Conservation (phyloP, 2,797 vertebrate genomes). For the Alauda arvensis region DNA sequence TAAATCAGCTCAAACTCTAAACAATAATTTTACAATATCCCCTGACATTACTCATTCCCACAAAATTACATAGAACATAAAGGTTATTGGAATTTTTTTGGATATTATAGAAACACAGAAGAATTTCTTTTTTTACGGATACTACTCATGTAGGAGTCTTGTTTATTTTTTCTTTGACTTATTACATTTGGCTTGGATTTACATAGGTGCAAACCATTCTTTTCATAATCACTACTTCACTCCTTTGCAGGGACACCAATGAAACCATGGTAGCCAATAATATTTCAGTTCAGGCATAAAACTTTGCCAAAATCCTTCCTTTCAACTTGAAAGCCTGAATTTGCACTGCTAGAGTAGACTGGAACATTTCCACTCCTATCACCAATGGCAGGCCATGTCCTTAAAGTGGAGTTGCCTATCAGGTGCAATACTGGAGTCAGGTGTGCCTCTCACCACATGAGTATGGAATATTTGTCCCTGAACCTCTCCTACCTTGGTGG, state of each 20-base stretch:
- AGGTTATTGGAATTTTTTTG: neutral
- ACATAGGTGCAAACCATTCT: neutral
- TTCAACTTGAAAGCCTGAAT: neutral
- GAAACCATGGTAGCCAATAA: neutral
- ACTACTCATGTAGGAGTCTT: neutral
- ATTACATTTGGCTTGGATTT: neutral
- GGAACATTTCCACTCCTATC: neutral
- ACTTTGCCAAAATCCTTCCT: neutral
- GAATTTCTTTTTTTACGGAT: neutral
- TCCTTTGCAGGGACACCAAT: neutral
- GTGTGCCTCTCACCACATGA: neutral
- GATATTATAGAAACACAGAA: neutral
- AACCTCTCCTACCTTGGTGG: neutral
- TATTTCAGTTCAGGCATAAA: neutral
- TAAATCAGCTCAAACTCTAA: neutral
- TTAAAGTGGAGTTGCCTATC: neutral
- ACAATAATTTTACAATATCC: neutral
- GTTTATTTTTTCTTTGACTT: neutral
- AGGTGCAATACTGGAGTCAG: neutral
- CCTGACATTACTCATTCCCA: neutral
- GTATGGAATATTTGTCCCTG: neutral
- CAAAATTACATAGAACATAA: neutral
- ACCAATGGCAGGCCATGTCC: neutral
- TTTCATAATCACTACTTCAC: neutral
- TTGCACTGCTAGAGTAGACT: neutral